Evolutionary conservation across 1,140 invertebrate genomes (phyloP).

Genomic region (Drosophila guanche): DNA sequence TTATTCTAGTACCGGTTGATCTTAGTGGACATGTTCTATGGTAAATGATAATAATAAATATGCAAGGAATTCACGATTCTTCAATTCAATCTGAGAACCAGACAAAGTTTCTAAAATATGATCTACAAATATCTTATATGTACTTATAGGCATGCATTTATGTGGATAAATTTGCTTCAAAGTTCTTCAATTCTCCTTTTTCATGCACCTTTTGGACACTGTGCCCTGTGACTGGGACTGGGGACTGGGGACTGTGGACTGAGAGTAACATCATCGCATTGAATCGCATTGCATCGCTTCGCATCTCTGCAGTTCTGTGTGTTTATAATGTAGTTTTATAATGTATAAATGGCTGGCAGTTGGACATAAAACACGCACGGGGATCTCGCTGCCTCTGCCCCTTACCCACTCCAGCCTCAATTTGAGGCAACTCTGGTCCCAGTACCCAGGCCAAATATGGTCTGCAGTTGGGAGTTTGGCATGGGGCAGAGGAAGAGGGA

Average conservation of each 20-base stretch:
- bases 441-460: slow-evolving; percentile 69
- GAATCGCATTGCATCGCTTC: slow-evolving; percentile 26
- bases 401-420: slow-evolving; percentile 1
- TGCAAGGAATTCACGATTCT: too few species aligned
- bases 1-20: too few species aligned
- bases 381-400: slow-evolving; percentile 28
- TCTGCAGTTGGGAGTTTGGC: slow-evolving; percentile 25
- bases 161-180: too few species aligned
- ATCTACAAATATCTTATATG: too few species aligned
- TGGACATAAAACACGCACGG: slow-evolving; percentile 79
- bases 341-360: slow-evolving; percentile 81
- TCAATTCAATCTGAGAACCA: too few species aligned
- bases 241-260: not conserved
- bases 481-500: slow-evolving; percentile 3
- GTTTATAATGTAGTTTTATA: slow-evolving; percentile 79
- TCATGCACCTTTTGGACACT: slow-evolving; percentile 2
- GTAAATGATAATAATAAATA: too few species aligned
- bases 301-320: slow-evolving; percentile 34
- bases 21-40: too few species aligned
- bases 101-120: too few species aligned
- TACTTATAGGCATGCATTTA: too few species aligned
- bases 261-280: slow-evolving; percentile 22
- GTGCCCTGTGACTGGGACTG: not conserved
- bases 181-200: too few species aligned
- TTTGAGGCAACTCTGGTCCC: slow-evolving; percentile 50